Percentiles rank a stretch among this genome's conserved stretches.
Conservation (phyloP, 2,888 invertebrate genomes). For the Seira musarum region DNA sequence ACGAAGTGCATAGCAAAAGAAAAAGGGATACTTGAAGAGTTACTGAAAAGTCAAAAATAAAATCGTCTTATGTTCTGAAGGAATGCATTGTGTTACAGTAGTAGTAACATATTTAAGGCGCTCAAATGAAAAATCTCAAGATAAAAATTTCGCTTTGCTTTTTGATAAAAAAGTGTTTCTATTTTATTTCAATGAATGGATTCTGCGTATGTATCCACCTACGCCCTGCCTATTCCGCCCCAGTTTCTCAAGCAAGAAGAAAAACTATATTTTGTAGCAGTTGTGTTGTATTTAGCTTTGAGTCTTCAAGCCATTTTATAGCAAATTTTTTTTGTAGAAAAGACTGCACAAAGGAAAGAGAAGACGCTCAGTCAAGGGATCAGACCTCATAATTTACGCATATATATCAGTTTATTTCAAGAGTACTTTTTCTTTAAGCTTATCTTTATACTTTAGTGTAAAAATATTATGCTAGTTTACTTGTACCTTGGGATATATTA, state of each 20-base stretch:
- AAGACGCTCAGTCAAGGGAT: conserved; percentile 37
- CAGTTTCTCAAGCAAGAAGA: conserved; percentile 70
- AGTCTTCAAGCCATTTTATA: neutral
- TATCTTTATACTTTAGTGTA: neutral
- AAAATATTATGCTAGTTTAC: conserved; percentile 3
- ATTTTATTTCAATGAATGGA: conserved; percentile 11
- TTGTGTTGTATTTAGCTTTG: neutral
- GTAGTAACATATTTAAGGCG: neutral
- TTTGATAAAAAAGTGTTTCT: neutral
- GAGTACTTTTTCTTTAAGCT: neutral
- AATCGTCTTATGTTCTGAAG: conserved; percentile 13
- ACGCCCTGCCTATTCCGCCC: conserved; percentile 69
- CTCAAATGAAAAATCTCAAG: neutral
- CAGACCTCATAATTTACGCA: conserved; percentile 28
- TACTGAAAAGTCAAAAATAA: conserved; percentile 7
- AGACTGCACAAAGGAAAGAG: conserved; percentile 14
- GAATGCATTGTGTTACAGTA: conserved; percentile 9
- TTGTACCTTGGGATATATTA: too few species aligned
- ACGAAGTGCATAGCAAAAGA: neutral
- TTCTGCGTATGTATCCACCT: conserved; percentile 43
- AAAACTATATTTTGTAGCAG: conserved; percentile 8
- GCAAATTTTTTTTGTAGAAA: too few species aligned
- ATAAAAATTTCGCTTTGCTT: conserved; percentile 10
- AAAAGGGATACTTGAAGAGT: neutral
- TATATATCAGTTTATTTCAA: neutral